These are phyloP conservation scores for Oophaga sylvatica DNA, from an alignment of 2,797 vertebrate genomes.

Conservation along the genomic window DNA sequence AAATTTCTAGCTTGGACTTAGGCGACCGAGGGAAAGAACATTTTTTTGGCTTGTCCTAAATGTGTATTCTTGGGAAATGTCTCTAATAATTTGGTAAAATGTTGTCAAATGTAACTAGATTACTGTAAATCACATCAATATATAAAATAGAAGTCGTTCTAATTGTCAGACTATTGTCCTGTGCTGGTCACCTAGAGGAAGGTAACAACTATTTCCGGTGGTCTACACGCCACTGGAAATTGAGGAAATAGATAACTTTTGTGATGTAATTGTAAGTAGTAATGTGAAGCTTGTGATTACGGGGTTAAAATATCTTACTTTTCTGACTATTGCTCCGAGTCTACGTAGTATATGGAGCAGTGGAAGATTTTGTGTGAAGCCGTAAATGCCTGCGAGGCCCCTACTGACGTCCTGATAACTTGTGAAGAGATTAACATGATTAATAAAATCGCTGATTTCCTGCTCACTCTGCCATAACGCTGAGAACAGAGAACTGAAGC, in stretches of 20 bases:
- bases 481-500: conserved; percentile 23
- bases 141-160: not conserved
- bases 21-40: too few relatives aligned
- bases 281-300: not conserved
- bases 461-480: not conserved
- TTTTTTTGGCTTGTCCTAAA: not conserved
- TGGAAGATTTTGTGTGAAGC: not conserved
- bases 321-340: not conserved
- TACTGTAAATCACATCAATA: not conserved
- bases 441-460: conserved; percentile 6
- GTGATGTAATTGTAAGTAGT: not conserved
- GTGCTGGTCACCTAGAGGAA: too few relatives aligned
- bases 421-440: conserved; percentile 30
- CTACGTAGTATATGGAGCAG: not conserved
- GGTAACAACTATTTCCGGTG: too few relatives aligned
- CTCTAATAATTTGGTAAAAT: not conserved
- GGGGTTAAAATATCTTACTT: not conserved
- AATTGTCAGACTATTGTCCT: too few relatives aligned
- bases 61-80: not conserved
- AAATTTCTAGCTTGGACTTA: too few relatives aligned
- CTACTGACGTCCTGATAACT: not conserved
- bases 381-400: not conserved
- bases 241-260: too few relatives aligned
- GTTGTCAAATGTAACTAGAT: not conserved
- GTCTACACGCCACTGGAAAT: too few relatives aligned